Base-by-base conservation (phyloP, 2,888 invertebrate genomes). In the Tholera decimalis region DNA sequence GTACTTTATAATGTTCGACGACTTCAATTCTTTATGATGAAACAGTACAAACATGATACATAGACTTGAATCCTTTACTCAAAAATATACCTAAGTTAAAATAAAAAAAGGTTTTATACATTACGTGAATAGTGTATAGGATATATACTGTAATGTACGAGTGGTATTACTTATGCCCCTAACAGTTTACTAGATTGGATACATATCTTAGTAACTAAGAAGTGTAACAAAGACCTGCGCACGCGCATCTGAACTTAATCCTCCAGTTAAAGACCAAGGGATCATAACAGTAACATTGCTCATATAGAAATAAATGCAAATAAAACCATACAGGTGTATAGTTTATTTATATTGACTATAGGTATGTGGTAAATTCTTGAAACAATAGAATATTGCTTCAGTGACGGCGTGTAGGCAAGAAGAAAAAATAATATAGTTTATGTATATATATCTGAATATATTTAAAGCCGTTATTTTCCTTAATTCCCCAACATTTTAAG, bases 201-300 rank as follows among this genome's bases (percentile, higher is more conserved):
- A 44, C 24, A 24, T 24, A 43, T 43, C 13, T 13, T 20, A 4
- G 22, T 24, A 7, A 22, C 5, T 2, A 4, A 13, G 22, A 13
- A 15, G 3, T 15, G 28, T 3, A 49, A 71, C 49, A 35, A 70
- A 65, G 41, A 37, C 9, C 1, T 66, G 66, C 49, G 61, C 72
- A 24, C 8, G 62, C 72, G 62, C 66, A 71, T 9, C 9, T 35
- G 20, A 24, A 24, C 18, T 62, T 20, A 37, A n/a, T 22, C 26
- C n/a, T 5, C 20, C 22, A n/a, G 20, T 30, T 43, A 30, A 28
- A 43, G 5, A 71, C 13, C 13, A 20, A 47, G 9, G 15, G 22
- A 47, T 35, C 7, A 35, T 13, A 28, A 41, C 33, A 47, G 26
- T 2, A 9, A 41, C 18, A 30, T 43, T 43, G 47, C 37, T 20